Conservation (phyloP, 2,888 invertebrate genomes). For the Drosophila diplacantha region DNA sequence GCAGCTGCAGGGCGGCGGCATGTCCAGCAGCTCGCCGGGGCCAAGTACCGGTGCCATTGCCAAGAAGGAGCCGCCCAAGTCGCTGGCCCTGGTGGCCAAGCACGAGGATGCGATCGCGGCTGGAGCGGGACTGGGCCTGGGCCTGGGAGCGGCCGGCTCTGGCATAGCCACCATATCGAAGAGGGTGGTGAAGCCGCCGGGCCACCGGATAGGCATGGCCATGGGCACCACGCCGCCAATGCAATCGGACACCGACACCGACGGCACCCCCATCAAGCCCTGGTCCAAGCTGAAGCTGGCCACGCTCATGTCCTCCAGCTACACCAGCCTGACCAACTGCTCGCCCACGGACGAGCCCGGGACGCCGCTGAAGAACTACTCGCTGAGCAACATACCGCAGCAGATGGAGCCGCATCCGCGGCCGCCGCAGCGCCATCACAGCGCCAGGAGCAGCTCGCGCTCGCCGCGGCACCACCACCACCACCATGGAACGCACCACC, state of each 20-base stretch:
- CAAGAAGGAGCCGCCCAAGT: slow-evolving; percentile 71
- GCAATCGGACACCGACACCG: slow-evolving; percentile 76
- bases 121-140: slow-evolving; percentile 3
- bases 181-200: slow-evolving; percentile 67
- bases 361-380: slow-evolving; percentile 68
- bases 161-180: slow-evolving; percentile 69
- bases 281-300: slow-evolving; percentile 90
- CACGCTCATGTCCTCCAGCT: slow-evolving; percentile 77
- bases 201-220: slow-evolving; percentile 43
- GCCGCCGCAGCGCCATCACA: slow-evolving; percentile 50
- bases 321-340: slow-evolving; percentile 74
- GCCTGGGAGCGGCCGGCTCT: too few species aligned
- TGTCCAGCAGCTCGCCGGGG: slow-evolving; percentile 14
- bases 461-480: slow-evolving; percentile 49
- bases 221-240: slow-evolving; percentile 40
- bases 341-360: slow-evolving; percentile 65
- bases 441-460: slow-evolving; percentile 55
- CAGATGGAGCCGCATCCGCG: slow-evolving; percentile 45
- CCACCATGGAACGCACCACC: slow-evolving; percentile 23
- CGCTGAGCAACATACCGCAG: slow-evolving; percentile 70
- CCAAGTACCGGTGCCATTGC: slow-evolving; percentile 76
- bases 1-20: slow-evolving; percentile 78
- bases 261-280: slow-evolving; percentile 79
- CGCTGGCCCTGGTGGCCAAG: slow-evolving; percentile 58
- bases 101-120: slow-evolving; percentile 32